phyloP scores from a whole-genome alignment of 2,797 vertebrate species.

The Lates japonicus region DNA sequence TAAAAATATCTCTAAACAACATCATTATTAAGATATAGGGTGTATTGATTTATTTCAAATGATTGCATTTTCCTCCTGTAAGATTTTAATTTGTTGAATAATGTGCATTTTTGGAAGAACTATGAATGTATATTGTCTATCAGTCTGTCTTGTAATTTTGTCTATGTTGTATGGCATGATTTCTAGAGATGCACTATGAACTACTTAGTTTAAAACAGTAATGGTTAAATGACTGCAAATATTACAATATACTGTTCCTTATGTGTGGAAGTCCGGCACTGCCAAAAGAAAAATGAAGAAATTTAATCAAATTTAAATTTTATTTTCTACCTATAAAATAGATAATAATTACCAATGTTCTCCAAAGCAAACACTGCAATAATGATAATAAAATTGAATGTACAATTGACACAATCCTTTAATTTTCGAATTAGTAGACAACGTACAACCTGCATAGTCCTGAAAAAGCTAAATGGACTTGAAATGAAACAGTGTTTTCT shows the following conservation, averaged over 20 bases:
- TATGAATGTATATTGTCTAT: conserved; percentile 45
- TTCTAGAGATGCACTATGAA: conserved; percentile 46
- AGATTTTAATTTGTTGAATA: conserved; percentile 33
- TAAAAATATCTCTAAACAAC: conserved; percentile 18
- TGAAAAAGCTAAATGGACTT: neutral
- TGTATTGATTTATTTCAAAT: conserved; percentile 36
- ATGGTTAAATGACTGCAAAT: conserved; percentile 16
- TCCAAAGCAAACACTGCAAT: neutral
- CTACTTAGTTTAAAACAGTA: neutral
- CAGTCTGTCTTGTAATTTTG: conserved; percentile 44
- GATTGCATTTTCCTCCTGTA: conserved; percentile 14
- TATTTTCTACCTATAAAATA: neutral
- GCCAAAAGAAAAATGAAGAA: neutral
- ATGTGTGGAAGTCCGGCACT: conserved; percentile 28
- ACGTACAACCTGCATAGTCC: neutral
- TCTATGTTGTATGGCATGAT: conserved; percentile 71
- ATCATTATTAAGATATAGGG: conserved; percentile 29
- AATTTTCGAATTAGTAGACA: neutral
- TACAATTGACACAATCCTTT: neutral
- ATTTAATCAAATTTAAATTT: neutral
- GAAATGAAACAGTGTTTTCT: neutral
- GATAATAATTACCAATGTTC: neutral
- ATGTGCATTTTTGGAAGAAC: conserved; percentile 31
- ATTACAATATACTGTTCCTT: neutral
- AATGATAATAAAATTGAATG: too few species aligned